Evolutionary conservation across 2,888 invertebrate species (phyloP).

Genomic region (Spicauda simplicius): DNA sequence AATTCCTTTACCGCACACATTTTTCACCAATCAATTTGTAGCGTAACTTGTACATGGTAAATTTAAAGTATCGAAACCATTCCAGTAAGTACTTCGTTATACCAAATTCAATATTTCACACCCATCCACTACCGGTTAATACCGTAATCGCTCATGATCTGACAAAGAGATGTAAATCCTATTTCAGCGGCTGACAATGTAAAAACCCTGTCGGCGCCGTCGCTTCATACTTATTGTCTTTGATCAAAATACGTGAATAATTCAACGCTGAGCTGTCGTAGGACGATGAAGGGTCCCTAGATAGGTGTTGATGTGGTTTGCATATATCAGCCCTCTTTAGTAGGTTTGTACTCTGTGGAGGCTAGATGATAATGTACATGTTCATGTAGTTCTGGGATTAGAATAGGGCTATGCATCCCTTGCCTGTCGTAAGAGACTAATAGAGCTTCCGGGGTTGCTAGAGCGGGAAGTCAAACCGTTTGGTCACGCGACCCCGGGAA

Average conservation of each 20-base stretch:
- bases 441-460: too few species aligned
- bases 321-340: slow-evolving; percentile 11
- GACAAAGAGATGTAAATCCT: slow-evolving; percentile 34
- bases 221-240: slow-evolving; percentile 61
- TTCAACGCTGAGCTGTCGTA: slow-evolving; percentile 54
- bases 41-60: too few species aligned
- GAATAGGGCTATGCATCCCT: too few species aligned
- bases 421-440: too few species aligned
- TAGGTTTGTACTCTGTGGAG: neutral
- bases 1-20: too few species aligned
- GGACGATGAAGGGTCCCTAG: slow-evolving; percentile 25
- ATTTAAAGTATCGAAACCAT: neutral
- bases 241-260: slow-evolving; percentile 75
- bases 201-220: slow-evolving; percentile 30
- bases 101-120: neutral
- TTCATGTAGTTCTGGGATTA: too few species aligned
- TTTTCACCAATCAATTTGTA: too few species aligned
- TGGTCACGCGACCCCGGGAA: too few species aligned
- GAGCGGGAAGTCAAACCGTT: too few species aligned
- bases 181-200: slow-evolving; percentile 34
- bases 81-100: neutral
- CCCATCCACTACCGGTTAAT: slow-evolving; percentile 17
- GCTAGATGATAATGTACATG: too few species aligned
- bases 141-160: slow-evolving; percentile 26
- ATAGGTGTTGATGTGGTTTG: slow-evolving; percentile 9